Percentiles rank a stretch among this genome's conserved stretches.
These are phyloP conservation scores for Euspilapteryx auroguttella DNA, from an alignment of 2,888 invertebrate species.

Conservation along the genomic window DNA sequence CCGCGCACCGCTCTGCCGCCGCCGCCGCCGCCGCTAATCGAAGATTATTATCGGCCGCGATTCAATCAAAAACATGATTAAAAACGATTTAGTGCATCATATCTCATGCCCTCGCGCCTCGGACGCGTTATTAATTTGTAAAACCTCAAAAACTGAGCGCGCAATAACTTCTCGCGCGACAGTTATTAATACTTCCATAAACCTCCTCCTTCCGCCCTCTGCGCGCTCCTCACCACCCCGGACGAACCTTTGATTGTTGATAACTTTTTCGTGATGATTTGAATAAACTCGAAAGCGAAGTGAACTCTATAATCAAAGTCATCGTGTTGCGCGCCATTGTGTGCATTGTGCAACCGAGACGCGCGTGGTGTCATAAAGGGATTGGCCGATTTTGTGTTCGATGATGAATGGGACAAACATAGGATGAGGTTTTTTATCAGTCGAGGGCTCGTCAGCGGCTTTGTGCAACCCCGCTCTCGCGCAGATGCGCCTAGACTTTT, in stretches of 20 bases:
- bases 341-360: too few relatives aligned
- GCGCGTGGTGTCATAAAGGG: slow-evolving; percentile 27
- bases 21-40: slow-evolving; percentile 24
- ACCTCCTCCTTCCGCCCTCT: too few relatives aligned
- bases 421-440: slow-evolving; percentile 26
- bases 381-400: slow-evolving; percentile 40
- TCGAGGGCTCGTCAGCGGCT: too few relatives aligned
- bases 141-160: neutral
- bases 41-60: slow-evolving; percentile 39
- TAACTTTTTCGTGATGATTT: too few relatives aligned
- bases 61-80: slow-evolving; percentile 48
- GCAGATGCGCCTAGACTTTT: slow-evolving; percentile 47
- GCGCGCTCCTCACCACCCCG: too few relatives aligned
- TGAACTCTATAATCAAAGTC: neutral
- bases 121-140: neutral
- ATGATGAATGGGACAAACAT: slow-evolving; percentile 27
- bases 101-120: slow-evolving; percentile 7
- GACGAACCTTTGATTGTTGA: too few relatives aligned
- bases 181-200: neutral
- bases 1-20: slow-evolving; percentile 2
- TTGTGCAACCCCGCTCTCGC: slow-evolving; percentile 17
- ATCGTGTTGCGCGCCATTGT: neutral
- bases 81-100: slow-evolving; percentile 26
- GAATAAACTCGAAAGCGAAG: neutral
- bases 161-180: neutral